A percentile compares a stretch with the other conserved stretches of the same genome.
Conservation (phyloP, 1,140 invertebrate genomes). For the Philaenus spumarius region DNA sequence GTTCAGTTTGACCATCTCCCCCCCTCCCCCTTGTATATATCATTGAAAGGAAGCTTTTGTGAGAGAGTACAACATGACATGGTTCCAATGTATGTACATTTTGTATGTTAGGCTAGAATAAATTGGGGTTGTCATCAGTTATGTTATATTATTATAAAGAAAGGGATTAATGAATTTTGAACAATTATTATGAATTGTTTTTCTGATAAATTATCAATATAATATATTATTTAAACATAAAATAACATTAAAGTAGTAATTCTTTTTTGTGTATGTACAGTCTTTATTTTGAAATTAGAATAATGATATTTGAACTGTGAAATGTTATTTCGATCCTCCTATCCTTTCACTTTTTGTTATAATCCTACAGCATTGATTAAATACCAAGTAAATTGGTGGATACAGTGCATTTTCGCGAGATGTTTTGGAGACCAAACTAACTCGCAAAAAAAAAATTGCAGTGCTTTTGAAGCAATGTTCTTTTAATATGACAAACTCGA, state of each 20-base stretch:
- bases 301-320: constrained; percentile 13
- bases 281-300: constrained; percentile 16
- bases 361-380: no score
- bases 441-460: no score
- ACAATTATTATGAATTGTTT: constrained; percentile 3
- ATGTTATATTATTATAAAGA: constrained; percentile 8
- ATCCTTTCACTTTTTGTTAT: no score
- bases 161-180: constrained; percentile 3
- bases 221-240: constrained; percentile 5
- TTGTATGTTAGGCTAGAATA: constrained; percentile 11
- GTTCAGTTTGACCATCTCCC: no score
- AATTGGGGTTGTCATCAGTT: constrained; percentile 1
- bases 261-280: constrained; percentile 15
- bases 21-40: constrained; percentile 3
- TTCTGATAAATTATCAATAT: constrained; percentile 11
- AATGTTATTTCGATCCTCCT: no score
- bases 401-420: no score
- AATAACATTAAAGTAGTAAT: constrained; percentile 4
- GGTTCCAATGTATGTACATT: constrained; percentile 6
- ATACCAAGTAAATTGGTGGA: no score
- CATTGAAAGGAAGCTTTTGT: neutral
- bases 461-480: no score
- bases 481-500: no score
- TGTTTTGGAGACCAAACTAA: no score
- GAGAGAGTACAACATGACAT: constrained; percentile 9